Evolutionary conservation across 37 sponge, comb jelly and placozoan species (phyloP), one percentile per base, ranked within the genome.

Genomic region (Agelas oroides): DNA sequence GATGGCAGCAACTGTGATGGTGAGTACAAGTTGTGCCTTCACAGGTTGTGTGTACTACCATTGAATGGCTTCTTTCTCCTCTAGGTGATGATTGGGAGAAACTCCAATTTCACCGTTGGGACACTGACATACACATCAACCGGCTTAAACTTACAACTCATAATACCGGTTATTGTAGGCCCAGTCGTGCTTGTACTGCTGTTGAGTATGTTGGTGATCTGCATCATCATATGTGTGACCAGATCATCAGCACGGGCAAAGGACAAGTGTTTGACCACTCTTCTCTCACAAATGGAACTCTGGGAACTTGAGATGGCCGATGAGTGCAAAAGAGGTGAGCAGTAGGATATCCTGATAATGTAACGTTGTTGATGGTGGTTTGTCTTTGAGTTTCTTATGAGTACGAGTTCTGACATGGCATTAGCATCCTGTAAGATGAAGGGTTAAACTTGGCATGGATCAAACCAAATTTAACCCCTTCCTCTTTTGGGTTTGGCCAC

Each of bases 261-360:
- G 65, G 87, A 87, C 25, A 76, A 76, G 53, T 79, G 87, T 57
- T 69, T 77, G 33, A 80, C 88, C 62, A 77, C 71, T 52, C 87
- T 96, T 30, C 76, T 94, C 37, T 19, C 83, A 31, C 93, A 95
- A 78, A 93, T 98, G 97, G 97, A 98, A 56, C 71, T 80, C 27
- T 73, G 94, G 89, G 99, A 98, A 78, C 68, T 87, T 1, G 91
- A 94, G 19, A 86, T 98, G 71, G 99, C 99, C 19, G 94, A 92
- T 19, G 95, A 98, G 76, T 98, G 99, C 81, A 92, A 95, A 59
- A 76, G 83, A 84, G 99, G 99, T 98, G 57, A 79, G 55, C 17
- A 46, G 8, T 46, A 8, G 46, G 46, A 8, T 46, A 12, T 12
- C 8, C 3, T 12, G 46, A 8, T n/a, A n/a, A n/a, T n/a, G n/a